Evolutionary conservation across 1,140 invertebrate species (phyloP).

Genomic region (Pseudomyrmex gracilis): DNA sequence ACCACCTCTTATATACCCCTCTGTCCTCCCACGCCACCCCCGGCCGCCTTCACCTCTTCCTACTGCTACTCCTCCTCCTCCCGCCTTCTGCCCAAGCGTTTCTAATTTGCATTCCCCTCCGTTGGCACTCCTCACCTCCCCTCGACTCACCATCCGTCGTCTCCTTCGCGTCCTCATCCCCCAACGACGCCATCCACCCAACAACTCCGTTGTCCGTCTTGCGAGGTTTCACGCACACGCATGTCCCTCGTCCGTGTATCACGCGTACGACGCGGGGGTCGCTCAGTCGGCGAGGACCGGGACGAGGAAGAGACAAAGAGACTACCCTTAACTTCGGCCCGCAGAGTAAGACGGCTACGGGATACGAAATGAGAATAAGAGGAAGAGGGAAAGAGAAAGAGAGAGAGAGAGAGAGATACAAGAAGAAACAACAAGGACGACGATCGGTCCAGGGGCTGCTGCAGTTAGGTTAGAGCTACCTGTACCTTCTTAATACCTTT

Average conservation of each 20-base stretch:
- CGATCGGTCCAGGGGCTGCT: constrained; percentile 73
- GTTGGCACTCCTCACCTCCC: constrained; percentile 73
- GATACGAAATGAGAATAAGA: constrained; percentile 61
- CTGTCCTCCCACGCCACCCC: constrained; percentile 57
- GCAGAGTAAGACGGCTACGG: constrained; percentile 73
- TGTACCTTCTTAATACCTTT: constrained; percentile 76
- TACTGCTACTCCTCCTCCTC: constrained; percentile 65
- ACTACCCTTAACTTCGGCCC: constrained; percentile 77
- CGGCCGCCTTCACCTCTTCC: constrained; percentile 65
- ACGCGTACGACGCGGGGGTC: constrained; percentile 66
- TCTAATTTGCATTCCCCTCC: constrained; percentile 86
- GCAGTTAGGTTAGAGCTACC: constrained; percentile 74
- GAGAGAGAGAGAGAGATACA: constrained; percentile 4
- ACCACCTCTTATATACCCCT: constrained; percentile 78
- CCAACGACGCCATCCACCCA: constrained; percentile 73
- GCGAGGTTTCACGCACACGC: constrained; percentile 77
- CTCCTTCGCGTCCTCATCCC: constrained; percentile 62
- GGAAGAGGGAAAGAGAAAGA: constrained; percentile 29
- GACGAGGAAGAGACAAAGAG: constrained; percentile 73
- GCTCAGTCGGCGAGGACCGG: constrained; percentile 17
- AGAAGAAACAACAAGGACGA: constrained; percentile 62
- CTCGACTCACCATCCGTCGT: constrained; percentile 48
- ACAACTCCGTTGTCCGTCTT: constrained; percentile 82
- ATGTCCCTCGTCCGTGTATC: constrained; percentile 70
- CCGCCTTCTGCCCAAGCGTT: constrained; percentile 83